Percentiles rank a stretch among this genome's conserved stretches.
These are phyloP conservation scores for Drepana arcuata DNA, from an alignment of 1,140 invertebrate genomes.

Conservation along the genomic window DNA sequence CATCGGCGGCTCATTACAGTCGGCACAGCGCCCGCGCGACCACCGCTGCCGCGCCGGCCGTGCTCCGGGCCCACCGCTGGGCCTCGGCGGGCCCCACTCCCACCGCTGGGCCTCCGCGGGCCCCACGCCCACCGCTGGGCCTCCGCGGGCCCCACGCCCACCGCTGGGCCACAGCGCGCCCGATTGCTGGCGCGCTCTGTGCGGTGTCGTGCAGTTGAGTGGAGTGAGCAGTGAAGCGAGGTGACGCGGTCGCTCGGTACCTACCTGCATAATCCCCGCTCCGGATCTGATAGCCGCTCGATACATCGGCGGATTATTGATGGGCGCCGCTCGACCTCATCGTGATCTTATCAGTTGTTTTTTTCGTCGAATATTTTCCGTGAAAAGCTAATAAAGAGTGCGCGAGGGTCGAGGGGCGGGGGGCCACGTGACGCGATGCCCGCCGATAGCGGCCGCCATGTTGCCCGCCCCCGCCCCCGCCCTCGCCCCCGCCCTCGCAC, in stretches of 20 bases:
- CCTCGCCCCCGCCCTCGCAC: slow-evolving; percentile 7
- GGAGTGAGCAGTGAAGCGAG: slow-evolving; percentile 3
- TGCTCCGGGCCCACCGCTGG: not conserved
- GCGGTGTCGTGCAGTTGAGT: not conserved
- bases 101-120: slow-evolving; percentile 2
- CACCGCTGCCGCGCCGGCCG: not conserved
- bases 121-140: not conserved
- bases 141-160: slow-evolving; percentile 3
- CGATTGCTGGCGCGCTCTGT: not conserved
- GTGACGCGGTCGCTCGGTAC: slow-evolving; percentile 1
- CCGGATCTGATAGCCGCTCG: slow-evolving; percentile 34
- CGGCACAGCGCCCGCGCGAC: slow-evolving; percentile 12
- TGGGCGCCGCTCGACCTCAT: slow-evolving; percentile 55
- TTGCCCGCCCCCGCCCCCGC: slow-evolving; percentile 34
- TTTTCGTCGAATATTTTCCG: slow-evolving; percentile 59
- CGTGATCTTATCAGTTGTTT: slow-evolving; percentile 65
- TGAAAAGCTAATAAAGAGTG: slow-evolving; percentile 52
- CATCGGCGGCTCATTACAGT: slow-evolving; percentile 29
- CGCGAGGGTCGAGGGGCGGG: slow-evolving; percentile 7
- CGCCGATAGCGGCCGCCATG: slow-evolving; percentile 53
- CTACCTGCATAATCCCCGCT: slow-evolving; percentile 16
- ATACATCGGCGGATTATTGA: slow-evolving; percentile 57
- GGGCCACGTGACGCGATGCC: slow-evolving; percentile 34
- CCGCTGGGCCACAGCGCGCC: not conserved
- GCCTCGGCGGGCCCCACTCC: not conserved